phyloP scores from a whole-genome alignment of 2,888 invertebrate genomes.

The Thera obeliscata region DNA sequence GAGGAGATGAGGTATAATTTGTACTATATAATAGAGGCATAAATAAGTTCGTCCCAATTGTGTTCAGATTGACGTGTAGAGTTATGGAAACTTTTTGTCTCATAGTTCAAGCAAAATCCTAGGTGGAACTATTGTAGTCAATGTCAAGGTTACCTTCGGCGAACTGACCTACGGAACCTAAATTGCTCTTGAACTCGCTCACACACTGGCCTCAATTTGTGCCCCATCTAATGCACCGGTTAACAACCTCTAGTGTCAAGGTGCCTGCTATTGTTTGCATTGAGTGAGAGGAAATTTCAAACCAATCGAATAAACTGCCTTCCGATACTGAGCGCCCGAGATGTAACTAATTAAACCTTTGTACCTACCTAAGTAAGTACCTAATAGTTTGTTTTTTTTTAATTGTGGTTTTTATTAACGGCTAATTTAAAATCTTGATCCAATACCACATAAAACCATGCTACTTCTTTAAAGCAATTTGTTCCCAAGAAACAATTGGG shows the following conservation, averaged over 20 bases:
- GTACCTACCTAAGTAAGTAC: background rate
- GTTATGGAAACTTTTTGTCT: constrained; percentile 11
- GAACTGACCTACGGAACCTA: constrained; percentile 84
- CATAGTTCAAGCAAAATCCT: constrained; percentile 42
- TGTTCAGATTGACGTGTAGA: constrained; percentile 6
- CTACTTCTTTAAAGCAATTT: no score
- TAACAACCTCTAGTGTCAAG: constrained; percentile 83
- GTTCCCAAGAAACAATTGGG: no score
- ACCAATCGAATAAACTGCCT: constrained; percentile 49
- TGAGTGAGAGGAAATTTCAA: constrained; percentile 60
- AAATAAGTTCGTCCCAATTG: background rate
- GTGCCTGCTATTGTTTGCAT: constrained; percentile 77
- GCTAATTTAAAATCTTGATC: no score
- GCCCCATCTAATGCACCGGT: constrained; percentile 82
- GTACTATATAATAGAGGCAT: background rate
- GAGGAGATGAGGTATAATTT: background rate
- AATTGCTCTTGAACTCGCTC: constrained; percentile 84
- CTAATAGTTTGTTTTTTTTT: no score
- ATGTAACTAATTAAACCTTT: constrained; percentile 4
- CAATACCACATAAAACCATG: no score
- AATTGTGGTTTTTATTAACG: no score
- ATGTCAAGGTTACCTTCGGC: constrained; percentile 84
- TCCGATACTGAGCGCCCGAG: constrained; percentile 7
- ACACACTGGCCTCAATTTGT: constrained; percentile 83
- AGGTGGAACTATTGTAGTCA: constrained; percentile 70